Percentiles rank a stretch among this genome's conserved stretches.
These are phyloP conservation scores for Atherinomorus stipes DNA, from an alignment of 2,113 vertebrate species.

Conservation along the genomic window DNA sequence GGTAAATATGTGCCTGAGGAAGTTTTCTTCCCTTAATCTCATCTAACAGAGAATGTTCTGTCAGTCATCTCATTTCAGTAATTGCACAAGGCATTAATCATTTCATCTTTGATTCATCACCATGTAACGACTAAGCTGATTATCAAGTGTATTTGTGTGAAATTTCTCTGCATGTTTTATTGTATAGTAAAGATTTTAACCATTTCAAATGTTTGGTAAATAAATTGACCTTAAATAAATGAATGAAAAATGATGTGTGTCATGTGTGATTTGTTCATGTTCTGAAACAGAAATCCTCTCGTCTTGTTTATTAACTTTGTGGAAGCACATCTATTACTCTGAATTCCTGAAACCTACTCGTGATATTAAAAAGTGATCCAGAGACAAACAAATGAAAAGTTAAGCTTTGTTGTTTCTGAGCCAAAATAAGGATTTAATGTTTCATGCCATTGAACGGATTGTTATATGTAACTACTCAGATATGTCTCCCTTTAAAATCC, in stretches of 20 bases:
- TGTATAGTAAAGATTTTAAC: constrained; percentile 20
- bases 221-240: constrained; percentile 39
- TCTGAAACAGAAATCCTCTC: not conserved
- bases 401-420: no score
- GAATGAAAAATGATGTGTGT: constrained; percentile 26
- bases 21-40: constrained; percentile 14
- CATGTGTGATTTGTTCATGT: not conserved
- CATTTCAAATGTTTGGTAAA: constrained; percentile 23
- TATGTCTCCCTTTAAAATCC: no score
- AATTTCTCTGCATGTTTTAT: not conserved
- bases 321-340: no score
- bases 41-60: not conserved
- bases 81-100: not conserved
- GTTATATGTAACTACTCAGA: no score
- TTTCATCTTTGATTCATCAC: not conserved
- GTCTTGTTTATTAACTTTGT: not conserved
- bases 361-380: no score
- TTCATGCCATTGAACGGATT: no score
- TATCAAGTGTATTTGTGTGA: constrained; percentile 10
- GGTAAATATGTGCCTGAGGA: constrained; percentile 52
- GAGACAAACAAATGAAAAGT: no score
- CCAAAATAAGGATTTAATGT: no score
- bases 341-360: no score
- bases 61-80: not conserved
- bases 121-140: constrained; percentile 23